These are phyloP conservation scores for Lepetodrilus schrolli DNA, from an alignment of 2,888 invertebrate genomes.

Conservation along the genomic window DNA sequence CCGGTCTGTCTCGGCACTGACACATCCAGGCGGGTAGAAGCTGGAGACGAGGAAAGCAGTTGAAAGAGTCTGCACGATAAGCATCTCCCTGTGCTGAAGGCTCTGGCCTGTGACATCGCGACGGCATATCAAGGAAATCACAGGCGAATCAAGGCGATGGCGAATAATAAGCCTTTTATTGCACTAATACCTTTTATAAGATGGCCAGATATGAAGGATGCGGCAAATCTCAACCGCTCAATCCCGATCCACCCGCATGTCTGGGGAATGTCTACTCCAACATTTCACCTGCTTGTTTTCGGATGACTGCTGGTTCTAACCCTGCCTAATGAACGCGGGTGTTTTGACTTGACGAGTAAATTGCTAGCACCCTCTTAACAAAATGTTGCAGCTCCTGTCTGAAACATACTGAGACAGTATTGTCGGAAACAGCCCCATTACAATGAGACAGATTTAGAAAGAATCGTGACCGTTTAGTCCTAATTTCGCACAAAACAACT, in stretches of 20 bases:
- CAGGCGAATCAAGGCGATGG: background rate
- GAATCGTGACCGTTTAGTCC: background rate
- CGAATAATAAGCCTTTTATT: slow-evolving; percentile 18
- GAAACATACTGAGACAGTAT: background rate
- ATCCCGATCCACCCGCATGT: background rate
- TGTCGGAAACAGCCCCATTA: background rate
- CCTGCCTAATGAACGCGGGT: background rate
- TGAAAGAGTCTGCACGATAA: background rate
- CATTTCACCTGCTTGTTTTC: background rate
- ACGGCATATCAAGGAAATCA: background rate
- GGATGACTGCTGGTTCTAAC: background rate
- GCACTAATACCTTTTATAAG: slow-evolving; percentile 12
- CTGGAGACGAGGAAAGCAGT: background rate
- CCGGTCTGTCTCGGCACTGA: background rate
- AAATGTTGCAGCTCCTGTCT: no score
- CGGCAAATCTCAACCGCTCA: slow-evolving; percentile 17
- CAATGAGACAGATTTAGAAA: background rate
- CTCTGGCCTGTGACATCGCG: background rate
- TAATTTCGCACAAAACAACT: background rate
- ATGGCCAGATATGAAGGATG: slow-evolving; percentile 8
- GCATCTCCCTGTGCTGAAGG: background rate
- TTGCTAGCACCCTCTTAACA: background rate
- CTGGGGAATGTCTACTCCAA: background rate
- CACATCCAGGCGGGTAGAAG: background rate
- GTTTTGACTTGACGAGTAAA: background rate